phyloP scores from a whole-genome alignment of 2,797 vertebrate genomes.

The Notoglanidium macrostoma region DNA sequence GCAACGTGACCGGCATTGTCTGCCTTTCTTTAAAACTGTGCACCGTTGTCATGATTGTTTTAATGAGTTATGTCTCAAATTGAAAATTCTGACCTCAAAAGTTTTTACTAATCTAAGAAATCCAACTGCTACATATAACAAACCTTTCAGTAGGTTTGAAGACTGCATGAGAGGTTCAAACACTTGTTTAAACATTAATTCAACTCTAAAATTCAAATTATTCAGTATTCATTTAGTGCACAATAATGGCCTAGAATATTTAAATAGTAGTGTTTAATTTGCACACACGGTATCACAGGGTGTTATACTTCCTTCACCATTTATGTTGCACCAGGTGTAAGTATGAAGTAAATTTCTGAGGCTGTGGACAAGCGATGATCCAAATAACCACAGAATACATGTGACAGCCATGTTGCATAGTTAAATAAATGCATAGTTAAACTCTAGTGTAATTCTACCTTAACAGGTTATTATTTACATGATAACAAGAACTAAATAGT shows the following conservation, averaged over 20 bases:
- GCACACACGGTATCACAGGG: neutral
- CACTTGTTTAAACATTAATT: too few species aligned
- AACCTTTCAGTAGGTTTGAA: neutral
- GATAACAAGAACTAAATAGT: neutral
- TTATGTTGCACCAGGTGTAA: neutral
- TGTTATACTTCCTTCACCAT: neutral
- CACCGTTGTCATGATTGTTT: neutral
- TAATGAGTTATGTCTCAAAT: neutral
- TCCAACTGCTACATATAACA: neutral
- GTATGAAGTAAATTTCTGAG: neutral
- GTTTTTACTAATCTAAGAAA: neutral
- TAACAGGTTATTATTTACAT: neutral
- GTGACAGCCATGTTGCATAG: neutral
- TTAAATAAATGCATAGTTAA: neutral
- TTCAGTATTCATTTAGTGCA: neutral
- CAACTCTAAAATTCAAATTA: too few species aligned
- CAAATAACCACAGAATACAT: neutral
- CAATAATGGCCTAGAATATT: neutral
- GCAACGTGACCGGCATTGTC: neutral
- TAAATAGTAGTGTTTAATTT: neutral
- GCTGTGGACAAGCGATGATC: neutral
- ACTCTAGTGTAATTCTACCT: neutral
- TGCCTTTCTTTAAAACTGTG: neutral
- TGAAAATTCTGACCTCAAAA: neutral
- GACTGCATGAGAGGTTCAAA: neutral